Evolutionary conservation across 1,140 invertebrate species (phyloP).

Genomic region (Drosophila hydei): DNA sequence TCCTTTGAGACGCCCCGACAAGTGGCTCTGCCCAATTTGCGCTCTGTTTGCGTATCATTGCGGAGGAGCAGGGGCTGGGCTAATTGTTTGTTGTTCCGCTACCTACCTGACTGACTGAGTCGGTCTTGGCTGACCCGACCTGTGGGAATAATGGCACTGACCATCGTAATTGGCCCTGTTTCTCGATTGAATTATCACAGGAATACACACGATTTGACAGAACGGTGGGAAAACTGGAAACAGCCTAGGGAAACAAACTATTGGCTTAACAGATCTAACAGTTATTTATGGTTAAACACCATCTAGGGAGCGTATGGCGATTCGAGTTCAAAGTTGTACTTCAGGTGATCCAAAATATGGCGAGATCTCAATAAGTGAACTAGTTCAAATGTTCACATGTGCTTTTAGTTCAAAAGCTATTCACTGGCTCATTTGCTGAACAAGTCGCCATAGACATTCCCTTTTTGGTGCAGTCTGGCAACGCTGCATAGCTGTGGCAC

Average conservation of each 20-base stretch:
- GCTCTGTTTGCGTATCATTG: conserved; percentile 47
- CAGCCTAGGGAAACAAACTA: conserved; percentile 44
- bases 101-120: conserved; percentile 42
- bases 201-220: conserved; percentile 27
- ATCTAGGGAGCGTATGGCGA: no score
- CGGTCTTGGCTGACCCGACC: conserved; percentile 2
- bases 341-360: no score
- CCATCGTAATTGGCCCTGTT: conserved; percentile 43
- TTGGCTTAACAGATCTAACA: conserved; percentile 51
- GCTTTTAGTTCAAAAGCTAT: no score
- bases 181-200: conserved; percentile 43
- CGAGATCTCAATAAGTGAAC: no score
- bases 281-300: not conserved
- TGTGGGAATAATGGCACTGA: conserved; percentile 37
- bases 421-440: not conserved
- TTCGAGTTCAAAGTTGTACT: no score
- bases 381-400: no score
- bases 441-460: no score
- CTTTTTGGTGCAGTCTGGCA: conserved; percentile 2
- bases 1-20: conserved; percentile 35
- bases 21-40: conserved; percentile 77
- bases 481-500: not conserved
- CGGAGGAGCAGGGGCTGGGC: conserved; percentile 49
- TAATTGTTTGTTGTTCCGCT: conserved; percentile 70
- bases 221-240: conserved; percentile 58